phyloP scores from a whole-genome alignment of 1,140 invertebrate genomes.

The Aricia agestis region DNA sequence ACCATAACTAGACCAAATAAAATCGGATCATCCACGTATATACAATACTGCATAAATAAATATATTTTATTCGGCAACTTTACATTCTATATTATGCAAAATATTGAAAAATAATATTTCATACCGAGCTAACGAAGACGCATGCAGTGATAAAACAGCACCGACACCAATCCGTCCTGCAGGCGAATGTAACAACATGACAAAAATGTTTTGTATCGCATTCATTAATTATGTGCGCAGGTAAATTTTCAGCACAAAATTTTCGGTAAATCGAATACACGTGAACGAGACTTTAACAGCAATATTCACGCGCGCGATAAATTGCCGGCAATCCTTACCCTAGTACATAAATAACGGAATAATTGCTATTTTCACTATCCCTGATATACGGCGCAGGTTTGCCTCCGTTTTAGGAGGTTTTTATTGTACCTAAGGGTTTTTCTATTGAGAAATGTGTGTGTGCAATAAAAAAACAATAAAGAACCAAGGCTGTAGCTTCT shows the following conservation, averaged over 20 bases:
- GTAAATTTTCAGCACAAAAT: not conserved
- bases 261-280: not conserved
- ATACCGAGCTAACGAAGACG: constrained; percentile 6
- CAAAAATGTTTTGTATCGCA: too few species aligned
- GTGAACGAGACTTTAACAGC: not conserved
- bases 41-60: not conserved
- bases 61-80: not conserved
- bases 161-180: not conserved
- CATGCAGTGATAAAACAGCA: not conserved
- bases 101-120: constrained; percentile 10
- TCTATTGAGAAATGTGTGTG: not conserved
- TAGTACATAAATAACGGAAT: constrained; percentile 64
- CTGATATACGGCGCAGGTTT: constrained; percentile 41
- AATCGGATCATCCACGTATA: too few species aligned
- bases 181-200: not conserved
- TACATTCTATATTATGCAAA: not conserved
- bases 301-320: constrained; percentile 27
- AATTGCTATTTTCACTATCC: constrained; percentile 57
- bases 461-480: not conserved
- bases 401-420: constrained; percentile 37
- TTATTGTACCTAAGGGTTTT: constrained; percentile 21
- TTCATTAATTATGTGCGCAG: too few species aligned
- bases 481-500: not conserved
- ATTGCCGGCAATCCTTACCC: constrained; percentile 44
- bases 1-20: too few species aligned